Evolutionary conservation across 2,888 invertebrate species (phyloP), one percentile per base, ranked within the genome.

Genomic region (Tholera decimalis): DNA sequence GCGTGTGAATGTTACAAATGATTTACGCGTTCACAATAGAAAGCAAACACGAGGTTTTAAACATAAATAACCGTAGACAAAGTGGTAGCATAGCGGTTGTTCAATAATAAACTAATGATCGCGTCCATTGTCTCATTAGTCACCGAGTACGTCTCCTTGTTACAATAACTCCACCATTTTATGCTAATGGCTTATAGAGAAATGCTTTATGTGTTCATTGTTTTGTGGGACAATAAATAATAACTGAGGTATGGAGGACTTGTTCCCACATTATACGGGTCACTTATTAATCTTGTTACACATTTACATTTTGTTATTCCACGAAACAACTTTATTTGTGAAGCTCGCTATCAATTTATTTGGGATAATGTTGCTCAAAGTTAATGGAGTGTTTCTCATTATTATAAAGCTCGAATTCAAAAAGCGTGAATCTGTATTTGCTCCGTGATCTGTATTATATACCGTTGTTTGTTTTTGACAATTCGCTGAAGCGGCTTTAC

Each of bases 181-280:
- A 91, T 90, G 90, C 88, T 91, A 92, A 93, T 89, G 83, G 92
- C 93, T 92, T 91, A 85, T 92, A 91, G 91, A 89, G 88, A 91
- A 91, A 89, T 90, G 93, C 91, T 93, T 93, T 93, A 92, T 89
- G 88, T 92, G 91, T 91, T 85, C 88, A 92, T 93, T 94, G 93
- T 94, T 89, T 86, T 83, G 89, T 89, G 88, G 85, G 88, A 91
- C 88, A 89, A 92, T 93, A 91, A 92, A 91, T 91, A 88, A 88
- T 86, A 80, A 76, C 70, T 77, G 81, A 82, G 75, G 83, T 80
- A 84, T 85, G 81, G 83, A 86, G 80, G 83, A 73, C 64, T 74
- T 76, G 68, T 70, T 58, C 53, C 74, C 76, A 79, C 71, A 73
- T 77, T 80, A 72, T 65, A 78, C 68, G 66, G 60, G 63, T 68